Percentiles rank a stretch among this genome's conserved stretches.
Conservation (phyloP, 2,888 invertebrate genomes). For the Thecocarcelia acutangulata region DNA sequence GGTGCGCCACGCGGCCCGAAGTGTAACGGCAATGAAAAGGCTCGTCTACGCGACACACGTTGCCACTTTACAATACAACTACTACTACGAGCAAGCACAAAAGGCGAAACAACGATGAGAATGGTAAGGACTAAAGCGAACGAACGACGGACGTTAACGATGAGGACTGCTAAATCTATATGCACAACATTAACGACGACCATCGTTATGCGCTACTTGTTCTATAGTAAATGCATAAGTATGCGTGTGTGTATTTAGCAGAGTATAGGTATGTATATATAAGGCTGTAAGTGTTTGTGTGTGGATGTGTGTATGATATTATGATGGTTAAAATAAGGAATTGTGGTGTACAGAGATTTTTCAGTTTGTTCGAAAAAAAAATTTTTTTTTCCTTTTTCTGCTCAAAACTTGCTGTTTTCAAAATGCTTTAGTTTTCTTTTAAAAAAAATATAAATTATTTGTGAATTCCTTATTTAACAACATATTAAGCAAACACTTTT, state of each 20-base stretch:
- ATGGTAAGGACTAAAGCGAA: constrained; percentile 41
- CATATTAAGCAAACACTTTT: background rate
- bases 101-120: constrained; percentile 21
- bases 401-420: constrained; percentile 50
- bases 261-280: background rate
- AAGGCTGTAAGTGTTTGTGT: background rate
- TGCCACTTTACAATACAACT: constrained; percentile 60
- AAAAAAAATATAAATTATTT: background rate
- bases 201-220: constrained; percentile 67
- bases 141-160: constrained; percentile 25
- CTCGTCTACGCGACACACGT: constrained; percentile 68
- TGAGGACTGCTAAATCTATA: constrained; percentile 20
- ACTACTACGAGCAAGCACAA: constrained; percentile 53
- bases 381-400: constrained; percentile 45
- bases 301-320: constrained; percentile 32
- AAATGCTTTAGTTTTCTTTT: constrained; percentile 28
- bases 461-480: background rate
- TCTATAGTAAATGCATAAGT: constrained; percentile 50
- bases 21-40: constrained; percentile 66
- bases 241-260: constrained; percentile 7
- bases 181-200: constrained; percentile 52
- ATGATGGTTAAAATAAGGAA: constrained; percentile 72
- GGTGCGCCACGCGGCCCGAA: constrained; percentile 62
- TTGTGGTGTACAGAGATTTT: constrained; percentile 79
- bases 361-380: constrained; percentile 68